Conservation (phyloP, 2,797 vertebrate genomes). For the Leuciscus waleckii region DNA sequence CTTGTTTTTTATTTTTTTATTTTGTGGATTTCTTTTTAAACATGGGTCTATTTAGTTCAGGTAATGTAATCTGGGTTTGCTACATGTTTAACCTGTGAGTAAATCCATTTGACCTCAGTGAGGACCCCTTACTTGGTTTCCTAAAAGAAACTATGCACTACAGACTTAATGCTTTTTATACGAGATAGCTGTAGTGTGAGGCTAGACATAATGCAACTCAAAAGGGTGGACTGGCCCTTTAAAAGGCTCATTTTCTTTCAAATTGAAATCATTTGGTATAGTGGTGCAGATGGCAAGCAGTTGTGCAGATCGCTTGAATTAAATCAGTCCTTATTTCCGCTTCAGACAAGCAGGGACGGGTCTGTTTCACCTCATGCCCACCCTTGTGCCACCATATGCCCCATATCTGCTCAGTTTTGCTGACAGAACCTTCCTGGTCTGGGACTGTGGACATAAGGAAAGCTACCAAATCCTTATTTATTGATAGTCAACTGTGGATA, state of each 20-base stretch:
- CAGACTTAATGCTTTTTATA: neutral
- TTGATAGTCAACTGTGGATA: neutral
- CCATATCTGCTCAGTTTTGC: constrained; percentile 24
- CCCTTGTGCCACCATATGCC: constrained; percentile 47
- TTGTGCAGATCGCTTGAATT: constrained; percentile 29
- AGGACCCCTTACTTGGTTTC: neutral
- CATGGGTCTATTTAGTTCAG: neutral
- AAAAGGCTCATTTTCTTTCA: neutral
- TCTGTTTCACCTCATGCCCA: constrained; percentile 43
- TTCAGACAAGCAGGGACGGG: constrained; percentile 30
- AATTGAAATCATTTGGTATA: neutral
- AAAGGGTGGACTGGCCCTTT: neutral
- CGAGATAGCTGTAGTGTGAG: neutral
- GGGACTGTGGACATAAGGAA: neutral
- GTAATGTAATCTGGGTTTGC: constrained; percentile 3
- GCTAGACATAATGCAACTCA: neutral
- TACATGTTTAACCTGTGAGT: constrained; percentile 1
- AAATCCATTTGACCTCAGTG: constrained; percentile 16
- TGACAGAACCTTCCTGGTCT: neutral
- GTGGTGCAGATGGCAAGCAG: constrained; percentile 42
- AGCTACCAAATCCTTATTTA: constrained; percentile 9
- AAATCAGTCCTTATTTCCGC: constrained; percentile 38
- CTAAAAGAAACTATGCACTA: neutral
- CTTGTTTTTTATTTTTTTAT: neutral
- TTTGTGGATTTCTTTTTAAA: neutral